Evolutionary conservation across 2,113 vertebrate species (phyloP).

Genomic region (Calyptommatus sinebrachiatus): DNA sequence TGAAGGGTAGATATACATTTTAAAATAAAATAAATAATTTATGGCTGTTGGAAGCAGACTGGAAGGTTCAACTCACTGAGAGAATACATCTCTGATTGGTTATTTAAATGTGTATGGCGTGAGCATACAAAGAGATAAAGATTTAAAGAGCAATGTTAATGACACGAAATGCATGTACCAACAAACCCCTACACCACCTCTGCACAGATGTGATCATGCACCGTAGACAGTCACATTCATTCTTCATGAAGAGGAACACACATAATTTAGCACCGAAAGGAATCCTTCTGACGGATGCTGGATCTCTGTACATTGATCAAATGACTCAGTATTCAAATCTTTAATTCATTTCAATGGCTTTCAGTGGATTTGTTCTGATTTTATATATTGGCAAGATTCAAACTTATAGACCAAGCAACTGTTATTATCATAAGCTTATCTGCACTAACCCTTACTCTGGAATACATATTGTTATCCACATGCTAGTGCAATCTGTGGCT

Average conservation of each 20-base stretch:
- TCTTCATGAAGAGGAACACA: constrained; percentile 30
- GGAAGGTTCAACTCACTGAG: background rate
- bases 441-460: no score
- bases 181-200: constrained; percentile 3
- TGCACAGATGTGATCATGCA: constrained; percentile 15
- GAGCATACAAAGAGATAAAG: background rate
- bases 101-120: constrained; percentile 19
- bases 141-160: constrained; percentile 40
- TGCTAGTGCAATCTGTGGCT: background rate
- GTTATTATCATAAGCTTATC: no score
- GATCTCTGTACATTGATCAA: constrained; percentile 6
- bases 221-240: constrained; percentile 3
- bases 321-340: fast-evolving
- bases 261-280: constrained; percentile 11
- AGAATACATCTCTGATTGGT: constrained; percentile 20
- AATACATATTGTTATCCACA: no score
- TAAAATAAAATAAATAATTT: no score
- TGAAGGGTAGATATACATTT: no score
- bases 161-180: constrained; percentile 26
- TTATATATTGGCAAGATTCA: fast-evolving
- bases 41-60: background rate
- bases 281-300: background rate
- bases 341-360: background rate
- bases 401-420: no score
- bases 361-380: background rate